Base-by-base conservation (phyloP, 2,113 vertebrate species). In the Pavo muticus region DNA sequence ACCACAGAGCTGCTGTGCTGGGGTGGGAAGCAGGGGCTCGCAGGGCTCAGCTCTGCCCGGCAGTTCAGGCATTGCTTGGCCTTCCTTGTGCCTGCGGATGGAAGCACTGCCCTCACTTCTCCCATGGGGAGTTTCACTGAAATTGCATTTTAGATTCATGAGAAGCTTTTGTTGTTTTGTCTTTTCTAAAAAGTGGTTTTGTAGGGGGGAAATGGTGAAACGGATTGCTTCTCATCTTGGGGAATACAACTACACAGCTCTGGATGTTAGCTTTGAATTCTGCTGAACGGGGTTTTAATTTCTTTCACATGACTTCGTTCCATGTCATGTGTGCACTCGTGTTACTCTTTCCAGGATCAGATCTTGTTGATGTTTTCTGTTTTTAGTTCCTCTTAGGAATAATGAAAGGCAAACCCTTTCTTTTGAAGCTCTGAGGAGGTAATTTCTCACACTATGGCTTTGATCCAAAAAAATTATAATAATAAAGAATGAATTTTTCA, bases 221-320 rank as follows among this genome's bases (percentile, higher is more conserved):
- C 90, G 32, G 68, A 63, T 76, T 19, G 17, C 54, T 84, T 86
- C 83, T 70, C 21, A 24, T 75, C 75, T 67, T 84, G 59, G n/a
- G 79, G 42, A 69, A 57, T 63, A 10, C 61, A 54, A 69, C 90
- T 57, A 67, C 17, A 30, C 70, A 60, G 18, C 35, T 78, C 29
- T 76, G 42, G n/a, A 44, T 87, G 27, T 61, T 59, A 42, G 42
- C 83, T 95, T 92, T 90, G 76, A 88, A 74, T 88, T 80, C 57
- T 81, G 7, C 42, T 84, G 64, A 90, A 80, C 56, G 76, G 77
- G 11, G 14, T 40, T 94, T 85, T 47, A 69, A 83, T 95, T 87
- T 68, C 24, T 45, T 88, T 88, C 68, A 35, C 56, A 2, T 69
- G 5, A 39, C 32, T 90, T 70, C 2, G 3, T 88, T 90, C 93